Evolutionary conservation across 2,797 vertebrate genomes (phyloP).

Genomic region (Choloepus didactylus): DNA sequence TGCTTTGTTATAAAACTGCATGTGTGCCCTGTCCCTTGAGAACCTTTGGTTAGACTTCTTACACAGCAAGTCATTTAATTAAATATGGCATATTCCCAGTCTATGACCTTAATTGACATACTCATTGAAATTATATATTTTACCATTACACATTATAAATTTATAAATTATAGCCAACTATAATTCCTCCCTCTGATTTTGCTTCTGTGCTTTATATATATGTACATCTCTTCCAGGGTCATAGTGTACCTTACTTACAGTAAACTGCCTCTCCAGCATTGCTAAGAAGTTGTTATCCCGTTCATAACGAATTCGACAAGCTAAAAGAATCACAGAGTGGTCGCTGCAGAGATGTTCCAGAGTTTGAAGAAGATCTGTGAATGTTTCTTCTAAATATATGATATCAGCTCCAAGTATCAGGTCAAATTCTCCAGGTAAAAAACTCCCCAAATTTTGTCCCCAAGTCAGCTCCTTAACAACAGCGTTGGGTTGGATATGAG

Average conservation of each 20-base stretch:
- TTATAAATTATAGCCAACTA: slow-evolving; percentile 67
- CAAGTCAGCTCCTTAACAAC: slow-evolving; percentile 94
- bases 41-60: not conserved
- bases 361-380: slow-evolving; percentile 92
- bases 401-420: slow-evolving; percentile 96
- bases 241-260: slow-evolving; percentile 92
- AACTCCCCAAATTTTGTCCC: slow-evolving; percentile 92
- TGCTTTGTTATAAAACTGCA: not conserved
- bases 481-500: slow-evolving; percentile 85
- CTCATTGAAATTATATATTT: not conserved
- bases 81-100: not conserved
- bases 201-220: slow-evolving; percentile 92
- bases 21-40: not conserved
- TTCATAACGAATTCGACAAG: slow-evolving; percentile 96
- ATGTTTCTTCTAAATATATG: slow-evolving; percentile 97
- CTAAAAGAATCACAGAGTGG: slow-evolving; percentile 90
- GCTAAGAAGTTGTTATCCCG: slow-evolving; percentile 93
- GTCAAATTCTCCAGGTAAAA: slow-evolving; percentile 91
- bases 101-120: not conserved
- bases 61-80: not conserved
- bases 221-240: slow-evolving; percentile 93
- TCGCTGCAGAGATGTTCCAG: slow-evolving; percentile 93
- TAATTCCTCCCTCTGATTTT: slow-evolving; percentile 85
- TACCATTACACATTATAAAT: not conserved
- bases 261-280: slow-evolving; percentile 91